Percentiles rank a stretch among this genome's conserved stretches.
phyloP scores from a whole-genome alignment of 35 echinoderm and acorn worm species.

The Eucidaris tribuloides region DNA sequence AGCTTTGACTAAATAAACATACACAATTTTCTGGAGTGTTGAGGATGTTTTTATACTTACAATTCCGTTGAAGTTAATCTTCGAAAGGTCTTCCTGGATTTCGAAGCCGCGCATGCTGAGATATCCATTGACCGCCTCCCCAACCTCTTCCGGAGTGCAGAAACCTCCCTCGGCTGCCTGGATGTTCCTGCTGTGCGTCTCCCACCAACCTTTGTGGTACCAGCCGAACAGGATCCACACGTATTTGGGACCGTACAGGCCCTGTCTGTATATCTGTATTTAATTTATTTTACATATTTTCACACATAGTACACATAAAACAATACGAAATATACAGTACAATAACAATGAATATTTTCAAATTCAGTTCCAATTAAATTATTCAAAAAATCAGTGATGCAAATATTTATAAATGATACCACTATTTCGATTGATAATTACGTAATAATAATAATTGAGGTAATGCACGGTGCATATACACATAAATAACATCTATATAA shows the following conservation, averaged over 20 bases:
- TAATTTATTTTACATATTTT: not conserved
- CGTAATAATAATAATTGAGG: not conserved
- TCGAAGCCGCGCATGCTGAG: constrained; percentile 56
- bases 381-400: not conserved
- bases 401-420: too few species aligned
- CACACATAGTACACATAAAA: too few species aligned
- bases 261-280: constrained; percentile 40
- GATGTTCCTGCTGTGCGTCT: not conserved
- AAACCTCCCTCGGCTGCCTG: not conserved
- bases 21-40: too few species aligned
- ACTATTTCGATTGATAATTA: not conserved
- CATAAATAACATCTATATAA: not conserved
- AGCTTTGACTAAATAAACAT: too few species aligned
- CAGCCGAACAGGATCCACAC: constrained; percentile 55
- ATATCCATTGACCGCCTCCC: not conserved
- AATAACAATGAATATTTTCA: too few species aligned
- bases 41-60: constrained; percentile 25
- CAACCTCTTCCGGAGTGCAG: constrained; percentile 38
- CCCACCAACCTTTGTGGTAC: constrained; percentile 50
- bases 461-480: not conserved
- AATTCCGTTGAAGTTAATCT: constrained; percentile 36
- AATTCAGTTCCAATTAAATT: too few species aligned
- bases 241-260: constrained; percentile 31
- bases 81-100: constrained; percentile 20
- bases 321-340: too few species aligned